Conservation (phyloP, 2,113 vertebrate genomes). For the Colossoma macropomum region DNA sequence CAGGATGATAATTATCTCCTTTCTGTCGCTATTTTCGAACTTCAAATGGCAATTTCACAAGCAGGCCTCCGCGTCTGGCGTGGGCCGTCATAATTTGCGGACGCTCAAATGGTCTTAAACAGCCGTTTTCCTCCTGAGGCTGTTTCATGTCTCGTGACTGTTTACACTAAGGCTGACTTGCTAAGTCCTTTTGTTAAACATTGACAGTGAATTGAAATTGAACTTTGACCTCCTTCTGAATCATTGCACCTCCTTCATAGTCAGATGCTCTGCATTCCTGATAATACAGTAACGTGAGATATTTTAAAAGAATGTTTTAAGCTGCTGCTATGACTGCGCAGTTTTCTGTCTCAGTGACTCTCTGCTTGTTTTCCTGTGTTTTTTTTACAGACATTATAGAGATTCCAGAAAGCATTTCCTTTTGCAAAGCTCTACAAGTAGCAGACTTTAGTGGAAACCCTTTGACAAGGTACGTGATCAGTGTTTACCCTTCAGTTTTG, state of each 20-base stretch:
- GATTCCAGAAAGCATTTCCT: constrained; percentile 97
- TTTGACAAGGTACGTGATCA: constrained; percentile 87
- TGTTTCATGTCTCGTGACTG: neutral
- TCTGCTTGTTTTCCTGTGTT: neutral
- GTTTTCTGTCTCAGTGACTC: neutral
- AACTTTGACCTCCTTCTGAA: constrained; percentile 30
- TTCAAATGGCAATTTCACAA: constrained; percentile 27
- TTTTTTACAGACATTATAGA: constrained; percentile 89
- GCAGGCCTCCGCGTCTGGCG: constrained; percentile 34
- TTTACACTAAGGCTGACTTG: neutral
- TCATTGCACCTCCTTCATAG: neutral
- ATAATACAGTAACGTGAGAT: neutral
- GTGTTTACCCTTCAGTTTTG: neutral
- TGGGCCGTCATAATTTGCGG: constrained; percentile 32
- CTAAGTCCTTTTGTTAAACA: constrained; percentile 9
- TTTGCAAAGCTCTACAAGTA: constrained; percentile 95
- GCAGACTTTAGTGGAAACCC: constrained; percentile 99
- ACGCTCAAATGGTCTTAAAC: neutral
- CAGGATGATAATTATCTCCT: constrained; percentile 47
- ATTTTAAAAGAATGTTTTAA: neutral
- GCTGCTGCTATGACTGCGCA: neutral
- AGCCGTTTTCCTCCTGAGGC: constrained; percentile 6
- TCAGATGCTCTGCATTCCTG: neutral
- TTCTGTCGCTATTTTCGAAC: constrained; percentile 41
- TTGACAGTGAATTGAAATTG: neutral